Percentiles rank a stretch among this genome's conserved stretches.
These are phyloP conservation scores for Pristis pectinata DNA, from an alignment of 2,797 vertebrate species.

Conservation along the genomic window DNA sequence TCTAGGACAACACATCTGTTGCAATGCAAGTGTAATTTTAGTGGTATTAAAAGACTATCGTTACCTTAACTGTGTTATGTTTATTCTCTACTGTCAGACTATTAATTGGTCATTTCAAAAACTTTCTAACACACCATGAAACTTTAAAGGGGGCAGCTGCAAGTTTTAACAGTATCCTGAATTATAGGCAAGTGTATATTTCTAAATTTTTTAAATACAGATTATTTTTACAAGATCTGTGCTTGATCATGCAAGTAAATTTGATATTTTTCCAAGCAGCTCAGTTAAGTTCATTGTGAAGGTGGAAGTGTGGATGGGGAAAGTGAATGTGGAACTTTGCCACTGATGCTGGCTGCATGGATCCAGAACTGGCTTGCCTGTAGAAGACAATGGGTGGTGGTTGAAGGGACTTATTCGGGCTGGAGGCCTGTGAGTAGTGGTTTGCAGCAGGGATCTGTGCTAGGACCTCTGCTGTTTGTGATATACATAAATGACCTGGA, in stretches of 20 bases:
- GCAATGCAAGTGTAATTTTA: too few relatives aligned
- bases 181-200: neutral
- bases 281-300: too few relatives aligned
- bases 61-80: neutral
- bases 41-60: too few relatives aligned
- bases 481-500: too few relatives aligned
- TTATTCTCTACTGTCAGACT: neutral
- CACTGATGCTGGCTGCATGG: too few relatives aligned
- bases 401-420: too few relatives aligned
- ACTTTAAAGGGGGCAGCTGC: neutral
- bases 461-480: too few relatives aligned
- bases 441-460: too few relatives aligned
- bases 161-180: neutral
- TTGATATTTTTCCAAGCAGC: neutral
- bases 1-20: too few relatives aligned
- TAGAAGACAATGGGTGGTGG: too few relatives aligned
- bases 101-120: neutral
- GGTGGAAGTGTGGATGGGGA: neutral
- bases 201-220: neutral
- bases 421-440: too few relatives aligned
- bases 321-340: neutral
- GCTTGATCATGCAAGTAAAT: neutral
- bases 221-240: neutral
- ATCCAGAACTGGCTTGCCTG: too few relatives aligned
- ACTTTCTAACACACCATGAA: neutral